Evolutionary conservation across 2,797 vertebrate species (phyloP), one percentile per base, ranked within the genome.

Genomic region (Orestias chungarensis): DNA sequence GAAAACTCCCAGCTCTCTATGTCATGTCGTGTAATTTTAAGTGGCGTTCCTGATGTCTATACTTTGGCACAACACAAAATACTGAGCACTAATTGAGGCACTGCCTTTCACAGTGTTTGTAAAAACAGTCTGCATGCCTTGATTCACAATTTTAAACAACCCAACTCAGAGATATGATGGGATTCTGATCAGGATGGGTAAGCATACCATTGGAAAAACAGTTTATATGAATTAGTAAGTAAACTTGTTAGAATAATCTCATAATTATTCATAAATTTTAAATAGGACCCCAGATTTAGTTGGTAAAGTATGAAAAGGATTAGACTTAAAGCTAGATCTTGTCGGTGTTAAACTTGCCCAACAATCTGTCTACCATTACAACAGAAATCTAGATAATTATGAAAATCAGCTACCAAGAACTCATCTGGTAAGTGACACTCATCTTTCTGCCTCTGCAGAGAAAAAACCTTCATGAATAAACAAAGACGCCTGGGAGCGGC

Each of bases 401-500:
- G 8, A 57, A 18, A 18, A 35, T 20, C 10, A 10, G 29, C 17
- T 29, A 20, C 14, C 54, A 20, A 17, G 15, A 57, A 2, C 29
- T 57, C 17, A 18, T n/a, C 18, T 61, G n/a, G 31, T 38, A 31
- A 61, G 33, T n/a, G 57, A 35, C 31, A 35, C 33, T 38, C 57
- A n/a, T 35, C 31, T 61, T 38, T 38, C 57, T 61, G 43, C 46
- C 42, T 14, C 72, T 76, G 71, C 18, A 49, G 62, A 9, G n/a
- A 52, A 20, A 72, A 42, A 76, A 66, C 33, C 54, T 23, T 31
- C 33, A 18, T 64, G 66, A 55, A 65, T 54, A 66, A 77, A 79
- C 59, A 23, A 44, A 71, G 49, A 40, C 38, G 49, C 78, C 73
- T 82, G 73, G 66, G 71, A 64, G 71, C 68, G 76, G 82, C 70